Evolutionary conservation across 1,140 invertebrate genomes (phyloP), one percentile per base, ranked within the genome.

Genomic region (Ooceraea biroi): DNA sequence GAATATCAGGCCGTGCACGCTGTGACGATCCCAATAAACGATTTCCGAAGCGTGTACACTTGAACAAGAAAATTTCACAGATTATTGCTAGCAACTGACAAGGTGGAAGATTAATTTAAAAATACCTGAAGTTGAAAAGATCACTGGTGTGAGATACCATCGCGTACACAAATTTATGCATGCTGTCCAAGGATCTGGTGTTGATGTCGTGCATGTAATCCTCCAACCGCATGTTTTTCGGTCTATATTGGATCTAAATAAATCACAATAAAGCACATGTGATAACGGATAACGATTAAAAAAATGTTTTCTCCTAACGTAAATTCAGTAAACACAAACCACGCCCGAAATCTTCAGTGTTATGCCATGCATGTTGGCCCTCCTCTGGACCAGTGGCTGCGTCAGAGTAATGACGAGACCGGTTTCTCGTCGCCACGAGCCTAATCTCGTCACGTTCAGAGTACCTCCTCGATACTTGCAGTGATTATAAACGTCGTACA

Each of bases 401-500:
- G 50, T 89, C 7, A 92, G 63, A 8, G 58, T 76, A 8, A 92
- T 58, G 8, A 52, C 83, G 5, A 92, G 66, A 22, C 90, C 89
- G 10, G 44, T 58, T 27, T 30, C 19, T 8, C 1, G 55, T 2
- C 57, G 60, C 92, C 91, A 92, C 17, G 17, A 76, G 4, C 91
- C 92, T 11, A 91, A 58, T 46, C 46, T 8, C 3, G 90, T 91
- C 27, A 92, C 30, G 48, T 92, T 92, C 14, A 92, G 55, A 11
- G 27, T 22, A 52, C 92, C 92, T 44, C 86, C 91, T 0, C 91
- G 84, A 69, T 89, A 85, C 80, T 92, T 92, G 30, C 87, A 88
- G 44, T 87, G 91, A 90, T 92, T 92, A 55, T 76, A 92, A 55
- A 91, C 82, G 19, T 92, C 91, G 27, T 90, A 88, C 27, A 92